These are phyloP conservation scores for Chondrosia reniformis DNA, from an alignment of 37 sponge, comb jelly and placozoan species.

Conservation along the genomic window DNA sequence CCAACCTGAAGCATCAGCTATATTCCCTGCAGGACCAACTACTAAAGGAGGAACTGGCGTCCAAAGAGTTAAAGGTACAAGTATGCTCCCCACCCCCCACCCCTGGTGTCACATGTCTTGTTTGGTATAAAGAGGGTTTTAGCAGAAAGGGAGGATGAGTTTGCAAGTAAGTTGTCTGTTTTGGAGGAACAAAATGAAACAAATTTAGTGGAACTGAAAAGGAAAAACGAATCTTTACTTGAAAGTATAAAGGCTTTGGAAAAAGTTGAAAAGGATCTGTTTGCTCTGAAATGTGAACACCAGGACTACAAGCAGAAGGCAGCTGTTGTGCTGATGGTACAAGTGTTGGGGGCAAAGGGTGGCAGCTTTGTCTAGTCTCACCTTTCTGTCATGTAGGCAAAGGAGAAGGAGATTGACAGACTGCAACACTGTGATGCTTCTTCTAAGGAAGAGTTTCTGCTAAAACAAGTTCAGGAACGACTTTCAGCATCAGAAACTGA, in stretches of 20 bases:
- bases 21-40: slow-evolving; percentile 18
- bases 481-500: neutral
- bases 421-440: slow-evolving; percentile 24
- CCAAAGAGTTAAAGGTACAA: slow-evolving; percentile 19
- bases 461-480: slow-evolving; percentile 36
- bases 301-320: slow-evolving; percentile 76
- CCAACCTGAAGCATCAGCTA: slow-evolving; percentile 37
- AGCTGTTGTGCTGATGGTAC: slow-evolving; percentile 38
- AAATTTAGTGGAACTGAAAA: neutral
- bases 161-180: neutral
- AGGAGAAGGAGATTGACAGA: slow-evolving; percentile 48
- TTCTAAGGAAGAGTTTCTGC: slow-evolving; percentile 34
- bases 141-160: neutral
- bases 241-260: neutral
- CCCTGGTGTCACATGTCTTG: neutral
- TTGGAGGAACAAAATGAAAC: neutral
- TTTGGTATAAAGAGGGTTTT: neutral
- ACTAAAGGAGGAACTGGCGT: slow-evolving; percentile 15
- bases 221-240: no score
- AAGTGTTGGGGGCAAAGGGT: neutral
- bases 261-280: slow-evolving; percentile 26
- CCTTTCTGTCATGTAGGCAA: slow-evolving; percentile 32
- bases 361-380: neutral
- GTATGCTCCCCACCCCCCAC: neutral
- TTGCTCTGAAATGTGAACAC: slow-evolving; percentile 38